Conservation (phyloP, 1,140 invertebrate species). For the Listronotus oregonensis region DNA sequence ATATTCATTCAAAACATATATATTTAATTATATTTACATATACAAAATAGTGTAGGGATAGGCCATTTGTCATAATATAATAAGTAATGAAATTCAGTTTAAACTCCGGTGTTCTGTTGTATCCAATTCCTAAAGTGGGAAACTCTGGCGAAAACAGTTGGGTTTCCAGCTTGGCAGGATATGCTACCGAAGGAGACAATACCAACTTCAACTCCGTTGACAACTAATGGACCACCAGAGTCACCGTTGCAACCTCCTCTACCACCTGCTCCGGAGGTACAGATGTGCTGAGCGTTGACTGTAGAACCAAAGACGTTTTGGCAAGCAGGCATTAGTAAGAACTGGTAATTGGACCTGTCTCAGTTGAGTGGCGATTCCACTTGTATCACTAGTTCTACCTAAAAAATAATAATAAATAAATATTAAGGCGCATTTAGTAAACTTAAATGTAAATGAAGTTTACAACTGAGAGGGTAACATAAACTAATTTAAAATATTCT, state of each 20-base stretch:
- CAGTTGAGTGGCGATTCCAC: constrained; percentile 9
- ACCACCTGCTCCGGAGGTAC: constrained; percentile 25
- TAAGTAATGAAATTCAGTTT: no score
- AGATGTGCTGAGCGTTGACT: constrained; percentile 42
- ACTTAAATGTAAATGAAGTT: neutral
- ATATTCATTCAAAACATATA: no score
- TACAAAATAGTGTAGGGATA: no score
- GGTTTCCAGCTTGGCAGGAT: constrained; percentile 55
- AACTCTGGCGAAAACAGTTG: constrained; percentile 55
- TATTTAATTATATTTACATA: no score
- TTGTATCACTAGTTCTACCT: constrained; percentile 24
- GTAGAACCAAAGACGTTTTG: constrained; percentile 3
- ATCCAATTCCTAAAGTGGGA: constrained; percentile 44
- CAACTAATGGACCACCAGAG: constrained; percentile 36
- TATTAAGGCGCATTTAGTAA: neutral
- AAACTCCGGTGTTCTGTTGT: no score
- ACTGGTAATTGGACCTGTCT: constrained; percentile 4
- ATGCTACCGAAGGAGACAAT: constrained; percentile 57
- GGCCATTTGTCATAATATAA: no score
- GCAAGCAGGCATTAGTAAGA: constrained; percentile 19
- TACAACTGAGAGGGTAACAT: neutral
- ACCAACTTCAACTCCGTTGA: constrained; percentile 37
- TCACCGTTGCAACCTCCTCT: constrained; percentile 36
- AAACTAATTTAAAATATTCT: neutral
- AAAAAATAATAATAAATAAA: neutral